phyloP scores from a whole-genome alignment of 35 echinoderm and acorn worm genomes.

The Apostichopus japonicus region DNA sequence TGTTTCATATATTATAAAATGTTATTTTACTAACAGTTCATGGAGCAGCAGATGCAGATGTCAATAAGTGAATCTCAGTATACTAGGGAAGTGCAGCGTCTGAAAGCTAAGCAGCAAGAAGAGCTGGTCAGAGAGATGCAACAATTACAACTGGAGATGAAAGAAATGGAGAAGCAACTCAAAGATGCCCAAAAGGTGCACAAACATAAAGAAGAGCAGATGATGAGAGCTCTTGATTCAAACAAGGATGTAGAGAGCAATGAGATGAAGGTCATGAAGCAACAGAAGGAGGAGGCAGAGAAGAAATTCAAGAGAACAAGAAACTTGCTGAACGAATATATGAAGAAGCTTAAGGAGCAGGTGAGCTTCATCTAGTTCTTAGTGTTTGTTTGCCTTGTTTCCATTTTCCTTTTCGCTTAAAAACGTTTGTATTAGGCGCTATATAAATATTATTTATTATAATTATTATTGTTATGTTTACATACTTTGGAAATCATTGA shows the following conservation, averaged over 20 bases:
- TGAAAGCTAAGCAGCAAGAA: conserved; percentile 63
- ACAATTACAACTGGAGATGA: conserved; percentile 62
- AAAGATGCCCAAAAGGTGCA: conserved; percentile 68
- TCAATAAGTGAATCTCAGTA: conserved; percentile 83
- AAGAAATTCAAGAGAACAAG: conserved; percentile 86
- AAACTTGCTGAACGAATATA: conserved; percentile 87
- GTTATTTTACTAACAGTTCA: conserved; percentile 62
- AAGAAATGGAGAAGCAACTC: conserved; percentile 64
- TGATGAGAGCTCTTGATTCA: conserved; percentile 34
- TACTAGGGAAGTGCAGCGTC: conserved; percentile 73
- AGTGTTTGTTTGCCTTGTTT: too few species aligned
- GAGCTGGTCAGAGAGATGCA: conserved; percentile 65
- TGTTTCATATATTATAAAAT: background rate
- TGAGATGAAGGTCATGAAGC: conserved; percentile 67
- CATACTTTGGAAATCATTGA: too few species aligned
- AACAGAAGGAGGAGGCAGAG: conserved; percentile 82
- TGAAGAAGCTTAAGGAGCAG: conserved; percentile 95
- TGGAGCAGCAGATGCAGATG: conserved; percentile 83
- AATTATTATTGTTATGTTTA: too few species aligned
- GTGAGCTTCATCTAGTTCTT: conserved; percentile 47
- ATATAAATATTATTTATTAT: too few species aligned
- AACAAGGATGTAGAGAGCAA: conserved; percentile 56
- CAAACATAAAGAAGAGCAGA: conserved; percentile 57
- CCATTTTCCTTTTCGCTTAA: too few species aligned
- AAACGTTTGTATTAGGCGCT: too few species aligned